Base-by-base conservation (phyloP, 2,113 vertebrate species). In the Colinus virginianus region DNA sequence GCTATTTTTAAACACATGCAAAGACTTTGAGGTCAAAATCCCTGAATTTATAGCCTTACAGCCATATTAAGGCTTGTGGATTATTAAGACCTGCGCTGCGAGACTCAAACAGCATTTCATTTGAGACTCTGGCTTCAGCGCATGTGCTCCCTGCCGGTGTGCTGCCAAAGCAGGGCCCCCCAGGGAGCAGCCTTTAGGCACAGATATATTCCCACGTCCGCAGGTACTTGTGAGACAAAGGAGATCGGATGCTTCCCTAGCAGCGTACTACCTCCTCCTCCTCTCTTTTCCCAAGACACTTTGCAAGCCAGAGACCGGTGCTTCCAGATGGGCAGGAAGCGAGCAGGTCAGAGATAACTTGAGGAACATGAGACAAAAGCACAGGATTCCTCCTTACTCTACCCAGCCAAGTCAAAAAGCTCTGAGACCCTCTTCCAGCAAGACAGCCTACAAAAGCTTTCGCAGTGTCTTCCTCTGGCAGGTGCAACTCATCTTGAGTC, bases 11-110 rank as follows among this genome's bases (percentile, higher is more conserved):
- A 84, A 77, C 85, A 46, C 25, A 36, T 34, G 91, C 64, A 58
- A 88, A 90, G 82, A 75, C 82, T 95, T 6, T 68, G 82, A 93
- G 93, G 93, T 95, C 93, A 94, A 84, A 96, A 95, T 95, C 85
- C 43, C 76, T 88, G 88, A 90, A 96, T 96, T 95, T 95, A 90
- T 77, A 82, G 82, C 75, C 87, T 87, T 79, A 56, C 38, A 32
- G 61, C 34, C 43, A 11, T 32, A 93, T 80, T 90, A 94, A 93
- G 90, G 75, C 51, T 90, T 82, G 32, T 13, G 64, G 56, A 70
- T 74, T 94, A 85, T 71, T 90, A 92, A 89, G 61, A 90, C 46
- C 28, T 71, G 43, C 1, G 4, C 36, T n/a, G 56, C 2, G 42
- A 91, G 59, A 83, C 46, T 90, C 28, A 42, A 80, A 23, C n/a